phyloP scores from a whole-genome alignment of 2,797 vertebrate species.

The Enteromius radiatus region DNA sequence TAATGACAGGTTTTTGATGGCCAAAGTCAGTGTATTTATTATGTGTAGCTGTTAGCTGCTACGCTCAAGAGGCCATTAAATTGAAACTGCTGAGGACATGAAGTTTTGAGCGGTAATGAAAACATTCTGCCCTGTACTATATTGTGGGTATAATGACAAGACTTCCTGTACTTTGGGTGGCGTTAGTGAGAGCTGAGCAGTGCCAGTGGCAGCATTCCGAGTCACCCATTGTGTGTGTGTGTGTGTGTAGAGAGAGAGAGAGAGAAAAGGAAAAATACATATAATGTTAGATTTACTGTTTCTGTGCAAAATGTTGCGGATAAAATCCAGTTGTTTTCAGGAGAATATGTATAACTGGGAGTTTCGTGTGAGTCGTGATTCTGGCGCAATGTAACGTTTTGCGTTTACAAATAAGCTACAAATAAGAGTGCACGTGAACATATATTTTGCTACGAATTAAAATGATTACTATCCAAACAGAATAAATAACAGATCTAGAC shows the following conservation, averaged over 20 bases:
- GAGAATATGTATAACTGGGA: background rate
- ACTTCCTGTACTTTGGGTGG: background rate
- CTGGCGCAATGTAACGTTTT: background rate
- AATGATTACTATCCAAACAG: background rate
- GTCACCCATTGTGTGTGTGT: no score
- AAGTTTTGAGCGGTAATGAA: conserved; percentile 27
- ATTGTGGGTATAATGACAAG: conserved; percentile 5
- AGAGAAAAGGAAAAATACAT: no score
- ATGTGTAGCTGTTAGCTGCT: background rate
- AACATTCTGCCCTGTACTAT: background rate
- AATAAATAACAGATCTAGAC: background rate
- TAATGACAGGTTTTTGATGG: conserved; percentile 11
- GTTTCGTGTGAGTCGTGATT: background rate
- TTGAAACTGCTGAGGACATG: conserved; percentile 37
- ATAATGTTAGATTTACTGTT: no score
- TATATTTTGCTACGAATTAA: background rate
- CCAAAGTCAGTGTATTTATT: background rate
- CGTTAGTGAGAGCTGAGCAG: conserved; percentile 2
- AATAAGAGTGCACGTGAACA: background rate
- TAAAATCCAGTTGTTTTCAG: background rate
- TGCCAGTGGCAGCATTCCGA: background rate
- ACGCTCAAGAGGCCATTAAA: background rate
- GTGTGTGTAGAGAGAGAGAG: no score
- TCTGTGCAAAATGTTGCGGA: no score
- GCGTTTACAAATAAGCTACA: background rate